Evolutionary conservation across 2,797 vertebrate species (phyloP).

Genomic region (Pagetopsis macropterus): DNA sequence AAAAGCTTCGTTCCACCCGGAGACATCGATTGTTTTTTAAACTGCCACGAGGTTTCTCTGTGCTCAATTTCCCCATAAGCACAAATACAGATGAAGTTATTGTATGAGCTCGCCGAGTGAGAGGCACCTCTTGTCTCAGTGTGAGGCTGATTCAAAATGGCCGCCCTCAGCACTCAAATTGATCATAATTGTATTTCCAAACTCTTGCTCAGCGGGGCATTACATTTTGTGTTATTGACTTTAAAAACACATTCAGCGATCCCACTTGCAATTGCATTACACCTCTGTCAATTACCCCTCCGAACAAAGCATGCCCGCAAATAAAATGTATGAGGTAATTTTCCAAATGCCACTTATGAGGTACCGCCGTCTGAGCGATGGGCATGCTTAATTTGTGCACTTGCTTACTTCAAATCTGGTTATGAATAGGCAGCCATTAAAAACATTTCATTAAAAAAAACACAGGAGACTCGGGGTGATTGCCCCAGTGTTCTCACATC

Average conservation of each 20-base stretch:
- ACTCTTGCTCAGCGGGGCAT: constrained; percentile 80
- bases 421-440: constrained; percentile 64
- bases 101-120: constrained; percentile 73
- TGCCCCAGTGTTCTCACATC: constrained; percentile 70
- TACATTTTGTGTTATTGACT: constrained; percentile 83
- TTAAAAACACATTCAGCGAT: constrained; percentile 82
- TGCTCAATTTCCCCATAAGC: constrained; percentile 73
- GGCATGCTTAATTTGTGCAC: constrained; percentile 76
- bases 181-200: constrained; percentile 83
- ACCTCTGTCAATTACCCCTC: constrained; percentile 79
- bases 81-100: constrained; percentile 74
- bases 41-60: constrained; percentile 60
- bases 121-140: constrained; percentile 76
- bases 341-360: constrained; percentile 80
- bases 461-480: constrained; percentile 76
- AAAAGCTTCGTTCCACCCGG: constrained; percentile 49
- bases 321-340: constrained; percentile 83
- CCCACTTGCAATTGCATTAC: constrained; percentile 80
- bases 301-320: constrained; percentile 74
- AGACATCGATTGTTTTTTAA: constrained; percentile 50
- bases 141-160: constrained; percentile 82
- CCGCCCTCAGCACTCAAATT: constrained; percentile 79
- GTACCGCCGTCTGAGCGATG: constrained; percentile 70
- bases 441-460: constrained; percentile 77
- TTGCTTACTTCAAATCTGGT: constrained; percentile 78